Percentiles rank a stretch among this genome's conserved stretches.
phyloP scores from a whole-genome alignment of 2,113 vertebrate genomes.

The Solenodon paradoxus region DNA sequence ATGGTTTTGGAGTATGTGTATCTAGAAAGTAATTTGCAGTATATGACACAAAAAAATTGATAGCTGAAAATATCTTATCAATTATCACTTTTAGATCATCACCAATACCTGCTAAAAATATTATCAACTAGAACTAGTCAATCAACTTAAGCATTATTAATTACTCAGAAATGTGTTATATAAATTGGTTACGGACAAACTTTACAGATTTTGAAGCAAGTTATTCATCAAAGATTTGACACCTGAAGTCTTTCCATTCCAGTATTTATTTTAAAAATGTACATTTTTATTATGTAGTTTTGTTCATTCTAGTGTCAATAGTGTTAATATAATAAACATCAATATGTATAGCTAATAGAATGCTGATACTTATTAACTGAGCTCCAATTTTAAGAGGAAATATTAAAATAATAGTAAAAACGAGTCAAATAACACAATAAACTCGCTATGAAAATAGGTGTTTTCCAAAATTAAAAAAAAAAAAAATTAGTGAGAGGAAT shows the following conservation, averaged over 20 bases:
- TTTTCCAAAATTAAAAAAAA: neutral
- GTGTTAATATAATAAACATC: neutral
- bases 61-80: neutral
- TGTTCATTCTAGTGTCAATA: neutral
- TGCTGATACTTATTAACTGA: neutral
- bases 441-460: neutral
- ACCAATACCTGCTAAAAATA: neutral
- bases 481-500: neutral
- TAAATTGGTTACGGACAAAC: neutral
- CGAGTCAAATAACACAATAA: neutral
- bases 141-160: neutral
- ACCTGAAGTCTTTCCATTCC: neutral
- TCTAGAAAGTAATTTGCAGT: neutral
- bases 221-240: neutral
- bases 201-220: neutral
- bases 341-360: neutral
- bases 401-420: neutral
- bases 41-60: neutral
- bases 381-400: neutral
- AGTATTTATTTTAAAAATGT: neutral
- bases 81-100: neutral
- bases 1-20: neutral
- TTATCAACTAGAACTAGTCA: neutral
- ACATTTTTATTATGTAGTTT: neutral
- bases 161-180: neutral